These are phyloP conservation scores for Pissodes strobi DNA, from an alignment of 1,140 invertebrate species.

Conservation along the genomic window DNA sequence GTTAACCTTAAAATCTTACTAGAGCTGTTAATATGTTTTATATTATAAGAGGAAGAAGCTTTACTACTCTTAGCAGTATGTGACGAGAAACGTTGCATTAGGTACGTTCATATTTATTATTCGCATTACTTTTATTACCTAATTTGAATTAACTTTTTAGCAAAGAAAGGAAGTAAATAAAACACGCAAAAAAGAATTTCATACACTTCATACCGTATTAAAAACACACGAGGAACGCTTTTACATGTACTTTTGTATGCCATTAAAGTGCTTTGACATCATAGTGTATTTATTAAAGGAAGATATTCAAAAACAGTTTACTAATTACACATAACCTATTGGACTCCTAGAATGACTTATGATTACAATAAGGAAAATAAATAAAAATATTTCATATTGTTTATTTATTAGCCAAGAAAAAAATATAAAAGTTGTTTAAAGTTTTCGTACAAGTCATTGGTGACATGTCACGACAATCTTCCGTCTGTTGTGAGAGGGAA, in stretches of 20 bases:
- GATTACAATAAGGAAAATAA: background rate
- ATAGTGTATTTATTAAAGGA: slow-evolving; percentile 2
- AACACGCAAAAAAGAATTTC: background rate
- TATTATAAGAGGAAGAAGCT: background rate
- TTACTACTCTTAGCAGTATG: background rate
- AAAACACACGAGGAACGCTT: background rate
- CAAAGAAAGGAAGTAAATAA: slow-evolving; percentile 9
- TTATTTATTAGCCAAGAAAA: background rate
- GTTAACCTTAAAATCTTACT: background rate
- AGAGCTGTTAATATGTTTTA: background rate
- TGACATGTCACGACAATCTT: too few relatives aligned
- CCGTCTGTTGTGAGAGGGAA: too few relatives aligned
- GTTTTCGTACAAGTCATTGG: too few relatives aligned
- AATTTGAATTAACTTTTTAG: slow-evolving; percentile 11
- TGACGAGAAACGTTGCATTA: background rate
- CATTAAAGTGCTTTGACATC: background rate
- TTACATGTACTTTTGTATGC: slow-evolving; percentile 8
- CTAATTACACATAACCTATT: background rate
- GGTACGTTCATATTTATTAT: too few relatives aligned
- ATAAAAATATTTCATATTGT: background rate
- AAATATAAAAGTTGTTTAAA: too few relatives aligned
- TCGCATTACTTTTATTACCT: background rate
- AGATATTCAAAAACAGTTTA: slow-evolving; percentile 1
- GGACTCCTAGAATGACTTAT: background rate
- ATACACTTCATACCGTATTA: background rate